Evolutionary conservation across 2,797 vertebrate genomes (phyloP).

Genomic region (Rhodeus uyekii): DNA sequence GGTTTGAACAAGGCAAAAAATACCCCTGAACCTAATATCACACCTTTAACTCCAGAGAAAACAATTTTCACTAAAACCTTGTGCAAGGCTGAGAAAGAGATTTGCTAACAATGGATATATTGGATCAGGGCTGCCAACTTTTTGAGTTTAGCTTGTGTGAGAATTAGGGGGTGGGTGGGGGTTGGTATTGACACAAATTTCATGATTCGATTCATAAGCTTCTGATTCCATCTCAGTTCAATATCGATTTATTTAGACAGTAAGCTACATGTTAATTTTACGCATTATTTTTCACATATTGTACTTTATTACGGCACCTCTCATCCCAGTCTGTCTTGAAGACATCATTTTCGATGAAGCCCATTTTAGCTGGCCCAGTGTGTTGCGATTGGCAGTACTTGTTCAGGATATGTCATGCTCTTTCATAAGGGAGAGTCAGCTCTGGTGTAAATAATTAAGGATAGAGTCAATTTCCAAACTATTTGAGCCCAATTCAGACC

Average conservation of each 20-base stretch:
- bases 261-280: neutral
- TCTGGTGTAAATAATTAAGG: too few relatives aligned
- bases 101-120: neutral
- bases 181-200: neutral
- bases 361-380: too few relatives aligned
- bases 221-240: neutral
- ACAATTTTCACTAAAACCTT: neutral
- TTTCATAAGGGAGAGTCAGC: too few relatives aligned
- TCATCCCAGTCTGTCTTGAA: too few relatives aligned
- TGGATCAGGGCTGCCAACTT: neutral
- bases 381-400: too few relatives aligned
- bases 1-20: slow-evolving; percentile 25
- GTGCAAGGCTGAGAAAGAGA: neutral
- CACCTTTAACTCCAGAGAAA: slow-evolving; percentile 3
- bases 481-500: too few relatives aligned
- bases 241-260: neutral
- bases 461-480: too few relatives aligned
- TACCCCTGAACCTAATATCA: slow-evolving; percentile 14
- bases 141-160: neutral
- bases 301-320: too few relatives aligned
- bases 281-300: too few relatives aligned
- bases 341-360: too few relatives aligned
- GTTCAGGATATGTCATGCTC: too few relatives aligned
- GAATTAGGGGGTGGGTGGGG: neutral
- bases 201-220: neutral